Evolutionary conservation across 2,113 vertebrate genomes (phyloP), one percentile per base, ranked within the genome.

Genomic region (Pagrus major): DNA sequence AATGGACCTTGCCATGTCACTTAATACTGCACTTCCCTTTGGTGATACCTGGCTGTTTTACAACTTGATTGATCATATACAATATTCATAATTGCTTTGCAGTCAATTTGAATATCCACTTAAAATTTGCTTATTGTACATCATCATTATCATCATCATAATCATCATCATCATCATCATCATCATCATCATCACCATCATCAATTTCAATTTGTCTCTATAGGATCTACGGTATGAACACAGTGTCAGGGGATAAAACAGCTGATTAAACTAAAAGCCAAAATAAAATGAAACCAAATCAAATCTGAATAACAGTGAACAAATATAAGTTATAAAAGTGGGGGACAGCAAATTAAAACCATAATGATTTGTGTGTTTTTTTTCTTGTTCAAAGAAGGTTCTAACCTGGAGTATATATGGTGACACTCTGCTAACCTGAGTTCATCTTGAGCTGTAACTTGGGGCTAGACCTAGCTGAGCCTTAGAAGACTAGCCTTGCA

Each of bases 11-110:
- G 39, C 47, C 49, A 3, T 56, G 56, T 60, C 55, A 69, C 20
- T 12, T 52, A 76, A 75, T 47, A 31, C 42, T 42, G 21, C 35
- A 41, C 5, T 54, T 82, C 51, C 29, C 37, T 65, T 60, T 39
- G 20, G 49, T n/a, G 37, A 27, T 41, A 21, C 42, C 65, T 31
- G 51, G 11, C 8, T 1, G 8, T 64, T 49, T 52, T 2, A 75
- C 64, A 44, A 37, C 23, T 35, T 51, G 33, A 63, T 33, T 68
- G n/a, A 77, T 76, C 23, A 42, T 49, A 23, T 23, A 29, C 18
- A 21, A 14, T 16, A 14, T n/a, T 29, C 33, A 25, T 49, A 69
- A 54, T 39, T 23, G 55, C 41, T 31, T 74, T 49, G 54, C 71
- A 66, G 25, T 56, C 75, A 6, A 23, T 68, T 18, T 46, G 52